phyloP scores from a whole-genome alignment of 2,113 vertebrate species.

The Catagonus wagneri region DNA sequence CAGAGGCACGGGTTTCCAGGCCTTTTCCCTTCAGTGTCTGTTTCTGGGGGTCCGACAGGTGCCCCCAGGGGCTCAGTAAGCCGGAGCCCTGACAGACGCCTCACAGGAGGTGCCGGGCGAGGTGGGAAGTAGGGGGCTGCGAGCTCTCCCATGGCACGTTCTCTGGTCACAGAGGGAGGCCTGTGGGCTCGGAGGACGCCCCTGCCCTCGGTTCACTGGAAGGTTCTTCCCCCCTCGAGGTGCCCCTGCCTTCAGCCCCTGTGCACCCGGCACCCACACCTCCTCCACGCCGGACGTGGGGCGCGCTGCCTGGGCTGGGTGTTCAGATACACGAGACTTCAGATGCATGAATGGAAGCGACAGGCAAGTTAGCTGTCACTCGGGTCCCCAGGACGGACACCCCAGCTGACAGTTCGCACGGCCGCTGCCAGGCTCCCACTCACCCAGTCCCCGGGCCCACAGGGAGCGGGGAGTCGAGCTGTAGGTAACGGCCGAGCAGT shows the following conservation, averaged over 20 bases:
- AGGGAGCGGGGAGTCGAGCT: rapidly evolving
- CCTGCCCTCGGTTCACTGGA: not conserved
- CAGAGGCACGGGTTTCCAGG: rapidly evolving
- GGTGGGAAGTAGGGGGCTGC: not conserved
- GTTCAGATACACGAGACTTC: not conserved
- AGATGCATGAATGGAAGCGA: not conserved
- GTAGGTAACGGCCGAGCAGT: rapidly evolving
- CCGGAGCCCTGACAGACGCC: not conserved
- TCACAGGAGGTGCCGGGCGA: not conserved
- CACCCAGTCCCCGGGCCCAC: not conserved
- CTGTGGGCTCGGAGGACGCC: too few species aligned
- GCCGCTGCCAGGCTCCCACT: not conserved
- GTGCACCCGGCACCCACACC: not conserved
- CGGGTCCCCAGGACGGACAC: too few species aligned
- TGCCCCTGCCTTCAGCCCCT: not conserved
- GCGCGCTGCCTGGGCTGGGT: not conserved
- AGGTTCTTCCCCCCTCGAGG: not conserved
- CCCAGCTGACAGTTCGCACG: rapidly evolving
- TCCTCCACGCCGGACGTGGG: not conserved
- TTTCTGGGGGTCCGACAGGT: not conserved
- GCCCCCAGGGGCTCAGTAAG: not conserved
- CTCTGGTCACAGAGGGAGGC: not conserved
- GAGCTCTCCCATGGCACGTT: rapidly evolving
- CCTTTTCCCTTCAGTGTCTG: not conserved
- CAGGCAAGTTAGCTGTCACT: not conserved